Base-by-base conservation (phyloP, 1,140 invertebrate genomes). In the Aphelinus atriplicis region DNA sequence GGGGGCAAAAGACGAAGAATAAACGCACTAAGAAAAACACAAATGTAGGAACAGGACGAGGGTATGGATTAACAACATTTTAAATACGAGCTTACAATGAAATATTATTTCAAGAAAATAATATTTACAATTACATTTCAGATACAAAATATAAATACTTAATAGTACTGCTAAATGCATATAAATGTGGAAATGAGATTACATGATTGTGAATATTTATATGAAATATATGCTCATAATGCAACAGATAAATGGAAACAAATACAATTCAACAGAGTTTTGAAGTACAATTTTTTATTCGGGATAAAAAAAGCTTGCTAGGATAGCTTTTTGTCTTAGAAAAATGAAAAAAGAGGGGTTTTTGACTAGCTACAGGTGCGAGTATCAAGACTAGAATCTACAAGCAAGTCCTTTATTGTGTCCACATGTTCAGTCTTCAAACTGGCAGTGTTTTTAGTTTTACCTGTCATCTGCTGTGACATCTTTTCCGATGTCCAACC, bases 401-500 rank as follows among this genome's bases (percentile, higher is more conserved):
- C 47, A 68, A 71, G 64, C 6, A 78, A 78, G 70, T 82, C 77
- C 79, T 80, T 80, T 45, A 79, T 78, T 58, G 79, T 69, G 45
- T 78, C 77, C 62, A 79, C 70, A 6, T 58, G 77, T 77, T 78
- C 68, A 70, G 72, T 76, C 7, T 56, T 80, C 73, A 56, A 57
- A 63, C 48, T 73, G 74, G 67, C 63, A 68, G 61, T 62, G 68
- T 53, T 48, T 71, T 67, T 76, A 55, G 60, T 68, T 75, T 90
- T 91, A 92, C 92, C 93, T 90, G 93, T 94, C 91, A 94, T 94
- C 68, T 90, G 86, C 65, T 89, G 86, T 4, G 92, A 92, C 85
- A 92, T 93, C 82, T 93, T 93, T 0, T 90, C 88, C 2, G 90
- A 89, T 26, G 93, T 93, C 96, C 96, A 98, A 71, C 95, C 94